Percentiles rank a stretch among this genome's conserved stretches.
Conservation (phyloP, 1,140 invertebrate genomes). For the Leguminivora glycinivorella region DNA sequence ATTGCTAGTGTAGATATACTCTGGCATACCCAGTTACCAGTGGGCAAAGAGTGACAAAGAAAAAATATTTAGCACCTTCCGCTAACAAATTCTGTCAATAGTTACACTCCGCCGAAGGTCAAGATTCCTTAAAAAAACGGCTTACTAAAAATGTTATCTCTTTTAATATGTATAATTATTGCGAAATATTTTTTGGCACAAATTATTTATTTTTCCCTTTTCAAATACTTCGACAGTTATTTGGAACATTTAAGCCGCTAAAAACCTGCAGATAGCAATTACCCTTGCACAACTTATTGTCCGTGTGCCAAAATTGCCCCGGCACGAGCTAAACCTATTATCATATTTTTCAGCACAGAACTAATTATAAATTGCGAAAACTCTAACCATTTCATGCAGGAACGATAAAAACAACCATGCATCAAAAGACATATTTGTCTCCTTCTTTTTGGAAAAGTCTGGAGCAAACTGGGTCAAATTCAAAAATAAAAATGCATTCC, state of each 20-base stretch:
- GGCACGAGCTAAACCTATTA: background rate
- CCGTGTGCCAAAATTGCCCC: slow-evolving; percentile 10
- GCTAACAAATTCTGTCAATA: too few species aligned
- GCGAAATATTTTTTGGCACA: too few species aligned
- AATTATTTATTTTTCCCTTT: background rate
- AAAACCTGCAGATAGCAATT: background rate
- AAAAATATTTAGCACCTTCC: too few species aligned
- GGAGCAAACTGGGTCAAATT: slow-evolving; percentile 39
- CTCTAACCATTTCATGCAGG: background rate
- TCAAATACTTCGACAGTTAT: slow-evolving; percentile 34
- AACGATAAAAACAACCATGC: slow-evolving; percentile 26
- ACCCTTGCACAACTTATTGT: background rate
- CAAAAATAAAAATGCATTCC: slow-evolving; percentile 46
- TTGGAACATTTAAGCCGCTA: background rate
- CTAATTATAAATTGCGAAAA: slow-evolving; percentile 5
- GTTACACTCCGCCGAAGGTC: too few species aligned
- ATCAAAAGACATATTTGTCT: slow-evolving; percentile 18
- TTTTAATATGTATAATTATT: too few species aligned
- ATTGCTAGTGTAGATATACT: too few species aligned
- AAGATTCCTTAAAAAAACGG: too few species aligned
- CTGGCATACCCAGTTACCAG: too few species aligned
- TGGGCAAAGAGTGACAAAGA: too few species aligned
- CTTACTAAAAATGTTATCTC: too few species aligned
- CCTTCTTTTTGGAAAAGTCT: slow-evolving; percentile 17
- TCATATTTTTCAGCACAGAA: background rate